These are phyloP conservation scores for Toxotes lorentzi DNA, from an alignment of 2,797 vertebrate genomes.

Conservation along the genomic window DNA sequence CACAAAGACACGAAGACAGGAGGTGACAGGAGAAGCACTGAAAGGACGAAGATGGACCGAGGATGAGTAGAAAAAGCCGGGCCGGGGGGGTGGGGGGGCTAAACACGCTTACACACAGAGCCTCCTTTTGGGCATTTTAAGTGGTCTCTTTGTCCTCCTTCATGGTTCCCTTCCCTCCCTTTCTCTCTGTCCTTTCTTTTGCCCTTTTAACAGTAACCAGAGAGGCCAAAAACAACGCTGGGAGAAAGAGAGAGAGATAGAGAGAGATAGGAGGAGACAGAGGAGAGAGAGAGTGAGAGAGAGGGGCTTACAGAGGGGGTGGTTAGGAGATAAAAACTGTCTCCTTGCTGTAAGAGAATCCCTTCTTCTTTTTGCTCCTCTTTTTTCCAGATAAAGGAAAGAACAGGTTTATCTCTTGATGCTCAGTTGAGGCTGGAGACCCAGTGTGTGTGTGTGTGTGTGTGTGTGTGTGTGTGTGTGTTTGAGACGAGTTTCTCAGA, in stretches of 20 bases:
- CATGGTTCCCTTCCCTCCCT: constrained; percentile 70
- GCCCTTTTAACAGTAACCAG: constrained; percentile 81
- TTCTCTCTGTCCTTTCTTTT: constrained; percentile 68
- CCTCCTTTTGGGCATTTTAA: constrained; percentile 74
- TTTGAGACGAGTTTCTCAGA: constrained; percentile 72
- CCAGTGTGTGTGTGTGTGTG: constrained; percentile 54
- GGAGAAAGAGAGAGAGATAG: constrained; percentile 58
- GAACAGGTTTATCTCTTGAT: constrained; percentile 73
- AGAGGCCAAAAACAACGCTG: constrained; percentile 68
- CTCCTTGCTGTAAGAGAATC: constrained; percentile 81
- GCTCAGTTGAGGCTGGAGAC: constrained; percentile 70
- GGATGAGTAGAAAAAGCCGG: constrained; percentile 30
- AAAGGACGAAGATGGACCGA: constrained; percentile 29
- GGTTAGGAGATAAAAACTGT: constrained; percentile 79
- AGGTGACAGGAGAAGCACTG: background rate
- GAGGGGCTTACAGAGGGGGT: constrained; percentile 57
- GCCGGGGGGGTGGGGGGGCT: constrained; percentile 3
- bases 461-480: constrained; percentile 49
- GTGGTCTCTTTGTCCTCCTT: constrained; percentile 75
- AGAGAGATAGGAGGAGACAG: constrained; percentile 39
- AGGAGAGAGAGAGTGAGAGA: constrained; percentile 12
- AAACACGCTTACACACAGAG: constrained; percentile 69
- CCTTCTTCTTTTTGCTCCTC: constrained; percentile 60
- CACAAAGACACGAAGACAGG: constrained; percentile 13
- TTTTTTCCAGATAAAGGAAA: constrained; percentile 71